phyloP scores from a whole-genome alignment of 2,797 vertebrate species.

The Mus spretus region DNA sequence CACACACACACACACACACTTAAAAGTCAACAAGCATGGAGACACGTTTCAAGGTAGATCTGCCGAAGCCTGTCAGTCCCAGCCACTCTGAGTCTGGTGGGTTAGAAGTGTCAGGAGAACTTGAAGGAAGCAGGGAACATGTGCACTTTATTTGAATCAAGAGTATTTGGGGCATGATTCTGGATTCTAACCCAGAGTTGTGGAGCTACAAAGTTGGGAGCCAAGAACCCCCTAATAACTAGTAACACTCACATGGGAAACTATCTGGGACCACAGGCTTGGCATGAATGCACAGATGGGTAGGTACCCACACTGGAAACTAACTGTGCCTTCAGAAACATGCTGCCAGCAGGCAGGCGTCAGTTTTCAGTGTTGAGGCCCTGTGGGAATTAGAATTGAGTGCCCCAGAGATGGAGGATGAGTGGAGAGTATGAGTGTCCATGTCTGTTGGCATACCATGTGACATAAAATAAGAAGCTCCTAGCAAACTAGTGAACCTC shows the following conservation, averaged over 20 bases:
- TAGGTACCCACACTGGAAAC: neutral
- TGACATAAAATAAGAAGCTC: neutral
- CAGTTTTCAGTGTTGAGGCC: neutral
- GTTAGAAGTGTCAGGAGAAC: neutral
- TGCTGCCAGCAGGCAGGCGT: rapidly evolving
- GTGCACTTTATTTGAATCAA: neutral
- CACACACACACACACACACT: neutral
- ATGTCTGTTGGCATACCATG: neutral
- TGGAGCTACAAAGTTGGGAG: too few species aligned
- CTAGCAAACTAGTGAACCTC: neutral
- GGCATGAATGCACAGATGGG: too few species aligned
- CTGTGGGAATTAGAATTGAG: neutral
- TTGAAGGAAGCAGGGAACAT: neutral
- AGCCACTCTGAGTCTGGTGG: rapidly evolving
- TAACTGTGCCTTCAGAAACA: neutral
- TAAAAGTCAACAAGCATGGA: neutral
- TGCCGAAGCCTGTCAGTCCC: too few species aligned
- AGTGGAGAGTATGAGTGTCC: neutral
- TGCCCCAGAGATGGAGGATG: neutral
- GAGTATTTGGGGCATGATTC: neutral
- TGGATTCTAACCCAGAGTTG: neutral
- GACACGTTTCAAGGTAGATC: neutral
- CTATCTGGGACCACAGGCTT: neutral
- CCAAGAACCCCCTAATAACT: neutral
- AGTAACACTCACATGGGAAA: neutral